Base-by-base conservation (phyloP, 1,140 invertebrate species). In the Lordiphosa clarofinis region DNA sequence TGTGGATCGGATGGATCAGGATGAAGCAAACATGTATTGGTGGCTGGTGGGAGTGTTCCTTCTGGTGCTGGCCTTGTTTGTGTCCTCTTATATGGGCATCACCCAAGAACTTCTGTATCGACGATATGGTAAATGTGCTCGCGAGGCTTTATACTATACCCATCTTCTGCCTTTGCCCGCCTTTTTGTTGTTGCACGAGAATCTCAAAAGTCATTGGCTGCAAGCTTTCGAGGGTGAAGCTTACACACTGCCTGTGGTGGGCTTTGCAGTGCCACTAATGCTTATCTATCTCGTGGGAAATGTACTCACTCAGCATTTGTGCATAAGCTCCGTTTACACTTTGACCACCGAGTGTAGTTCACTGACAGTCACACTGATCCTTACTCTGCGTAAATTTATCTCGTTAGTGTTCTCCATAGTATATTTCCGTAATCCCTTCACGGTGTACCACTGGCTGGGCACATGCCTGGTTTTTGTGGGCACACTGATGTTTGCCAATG, bases 401-500 rank as follows among this genome's bases (percentile, higher is more conserved):
- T 98, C 97, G 4, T 89, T 99, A 38, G 89, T 99, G 11, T 95
- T 99, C 82, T 99, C 98, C 0, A 98, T 99, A 69, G 71, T 97
- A 24, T 99, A 98, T 89, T 99, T 99, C 86, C 91, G 94, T 60
- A 99, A 99, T 91, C 93, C 95, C 1, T 99, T 99, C 87, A 99
- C 97, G 0, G 3, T 93, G 0, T 92, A 92, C 33, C 98, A 99
- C 89, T 99, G 98, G 97, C 76, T 96, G 31, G 98, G 98, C 8
- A 97, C 98, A 0, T 44, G 92, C 9, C 89, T 98, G 33, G 98
- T 99, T 0, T 99, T 99, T 89, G 82, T 92, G 33, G 98, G 98
- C 4, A 99, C 98, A 1, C 84, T 98, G 12, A 93, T 99, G 58
- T 99, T 99, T 87, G 55, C 79, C 6, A 47, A 84, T 57, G 44